Evolutionary conservation across 2,797 vertebrate species (phyloP).

Genomic region (Coracias cyanogaster): DNA sequence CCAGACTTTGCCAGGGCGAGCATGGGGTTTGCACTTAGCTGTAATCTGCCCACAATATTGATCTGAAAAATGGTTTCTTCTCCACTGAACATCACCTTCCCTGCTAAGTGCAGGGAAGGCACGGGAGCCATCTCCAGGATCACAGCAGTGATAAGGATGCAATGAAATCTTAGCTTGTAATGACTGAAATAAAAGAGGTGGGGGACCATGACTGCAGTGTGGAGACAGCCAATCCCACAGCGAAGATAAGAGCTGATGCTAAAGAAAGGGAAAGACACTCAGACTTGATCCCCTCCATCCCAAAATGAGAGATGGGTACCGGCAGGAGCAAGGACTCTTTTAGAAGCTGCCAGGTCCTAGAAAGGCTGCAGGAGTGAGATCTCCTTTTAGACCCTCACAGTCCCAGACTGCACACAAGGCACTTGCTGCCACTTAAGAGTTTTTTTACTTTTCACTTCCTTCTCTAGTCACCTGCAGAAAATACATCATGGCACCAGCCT

Average conservation of each 20-base stretch:
- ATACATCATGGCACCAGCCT: not conserved
- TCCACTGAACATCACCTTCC: no score
- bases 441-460: not conserved
- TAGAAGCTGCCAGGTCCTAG: not conserved
- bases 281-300: not conserved
- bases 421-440: rapidly evolving
- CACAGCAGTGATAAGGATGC: not conserved
- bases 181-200: not conserved
- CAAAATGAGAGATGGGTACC: not conserved
- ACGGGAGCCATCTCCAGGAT: not conserved
- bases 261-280: not conserved
- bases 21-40: not conserved
- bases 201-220: not conserved
- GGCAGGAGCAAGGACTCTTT: not conserved
- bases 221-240: not conserved
- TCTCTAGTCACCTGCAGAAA: not conserved
- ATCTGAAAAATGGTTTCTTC: no score
- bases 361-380: not conserved
- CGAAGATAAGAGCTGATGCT: not conserved
- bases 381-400: not conserved
- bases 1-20: no score
- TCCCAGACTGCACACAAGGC: not conserved
- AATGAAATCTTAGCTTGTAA: not conserved
- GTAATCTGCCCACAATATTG: no score
- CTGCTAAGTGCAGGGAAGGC: not conserved